Percentiles rank a stretch among this genome's conserved stretches.
phyloP scores from a whole-genome alignment of 2,113 vertebrate species.

The Leucoraja erinaceus region DNA sequence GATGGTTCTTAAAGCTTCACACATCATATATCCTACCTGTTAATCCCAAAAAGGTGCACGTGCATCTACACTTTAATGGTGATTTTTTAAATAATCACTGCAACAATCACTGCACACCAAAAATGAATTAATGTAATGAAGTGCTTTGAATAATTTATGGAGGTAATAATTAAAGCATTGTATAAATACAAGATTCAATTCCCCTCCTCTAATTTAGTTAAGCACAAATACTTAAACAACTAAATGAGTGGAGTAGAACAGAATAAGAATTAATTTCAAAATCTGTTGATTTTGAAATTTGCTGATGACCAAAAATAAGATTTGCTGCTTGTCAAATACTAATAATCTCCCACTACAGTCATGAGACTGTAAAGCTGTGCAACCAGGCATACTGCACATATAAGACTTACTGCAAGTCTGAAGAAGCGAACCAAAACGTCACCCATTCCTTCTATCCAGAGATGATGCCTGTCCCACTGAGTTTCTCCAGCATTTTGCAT shows the following conservation, averaged over 20 bases:
- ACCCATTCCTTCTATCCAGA: no score
- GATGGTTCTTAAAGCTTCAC: background rate
- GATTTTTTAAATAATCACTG: background rate
- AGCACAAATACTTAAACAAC: no score
- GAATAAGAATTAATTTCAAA: background rate
- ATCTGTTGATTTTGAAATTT: background rate
- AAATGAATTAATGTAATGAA: background rate
- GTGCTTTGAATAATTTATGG: background rate
- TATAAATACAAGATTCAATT: background rate
- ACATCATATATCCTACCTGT: background rate
- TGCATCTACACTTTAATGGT: background rate
- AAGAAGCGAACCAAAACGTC: no score
- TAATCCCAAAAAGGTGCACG: background rate
- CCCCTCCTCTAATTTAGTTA: background rate
- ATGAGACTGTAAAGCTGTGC: background rate
- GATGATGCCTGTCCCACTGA: no score
- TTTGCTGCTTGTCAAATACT: background rate
- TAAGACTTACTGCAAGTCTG: background rate
- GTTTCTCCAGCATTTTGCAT: no score
- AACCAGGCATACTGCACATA: background rate
- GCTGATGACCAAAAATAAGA: background rate
- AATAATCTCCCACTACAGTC: background rate
- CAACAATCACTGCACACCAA: background rate
- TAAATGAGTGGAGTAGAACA: no score
- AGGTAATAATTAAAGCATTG: background rate